Conservation (phyloP, 2,888 invertebrate species). For the Lycophotia porphyrea region DNA sequence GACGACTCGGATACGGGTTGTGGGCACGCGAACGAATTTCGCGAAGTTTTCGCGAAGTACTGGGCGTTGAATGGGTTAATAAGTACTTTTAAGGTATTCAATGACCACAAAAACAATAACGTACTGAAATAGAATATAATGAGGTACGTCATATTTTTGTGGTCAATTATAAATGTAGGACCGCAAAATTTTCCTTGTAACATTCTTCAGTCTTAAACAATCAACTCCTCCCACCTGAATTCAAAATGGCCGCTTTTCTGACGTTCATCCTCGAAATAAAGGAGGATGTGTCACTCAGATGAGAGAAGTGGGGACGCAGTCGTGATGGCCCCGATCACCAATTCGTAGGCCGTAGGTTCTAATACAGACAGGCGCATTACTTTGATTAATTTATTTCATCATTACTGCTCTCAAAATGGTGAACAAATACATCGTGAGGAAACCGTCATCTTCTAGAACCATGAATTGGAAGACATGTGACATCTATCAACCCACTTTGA, state of each 20-base stretch:
- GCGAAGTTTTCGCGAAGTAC: too few species aligned
- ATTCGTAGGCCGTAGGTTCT: not conserved
- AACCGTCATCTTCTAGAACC: not conserved
- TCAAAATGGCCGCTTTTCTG: constrained; percentile 35
- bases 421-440: not conserved
- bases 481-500: not conserved
- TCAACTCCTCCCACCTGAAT: constrained; percentile 32
- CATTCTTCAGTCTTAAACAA: constrained; percentile 14
- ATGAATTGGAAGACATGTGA: not conserved
- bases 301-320: not conserved
- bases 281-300: constrained; percentile 49
- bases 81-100: not conserved
- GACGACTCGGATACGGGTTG: too few species aligned
- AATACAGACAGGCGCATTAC: not conserved
- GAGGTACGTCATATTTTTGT: constrained; percentile 15
- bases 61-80: too few species aligned
- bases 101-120: not conserved
- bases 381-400: not conserved
- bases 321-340: not conserved
- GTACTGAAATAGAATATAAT: constrained; percentile 24
- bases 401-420: not conserved
- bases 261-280: constrained; percentile 33
- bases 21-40: too few species aligned
- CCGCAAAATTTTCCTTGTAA: constrained; percentile 40
- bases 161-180: constrained; percentile 42